phyloP scores from a whole-genome alignment of 2,888 invertebrate species.

The Suillia variegata region DNA sequence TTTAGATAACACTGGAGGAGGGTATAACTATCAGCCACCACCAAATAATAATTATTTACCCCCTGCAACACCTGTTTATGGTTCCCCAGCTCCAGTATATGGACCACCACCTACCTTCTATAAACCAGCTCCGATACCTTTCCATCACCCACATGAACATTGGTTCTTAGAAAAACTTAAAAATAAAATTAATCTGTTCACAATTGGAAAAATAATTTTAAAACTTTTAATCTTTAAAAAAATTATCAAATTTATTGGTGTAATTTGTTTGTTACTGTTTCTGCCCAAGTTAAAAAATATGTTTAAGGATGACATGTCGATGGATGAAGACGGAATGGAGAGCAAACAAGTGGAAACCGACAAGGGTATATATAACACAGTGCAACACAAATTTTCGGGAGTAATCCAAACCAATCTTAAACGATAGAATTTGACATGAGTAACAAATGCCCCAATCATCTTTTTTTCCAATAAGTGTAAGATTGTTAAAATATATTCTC shows the following conservation, averaged over 20 bases:
- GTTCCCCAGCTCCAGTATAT: slow-evolving; percentile 61
- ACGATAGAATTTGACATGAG: slow-evolving; percentile 12
- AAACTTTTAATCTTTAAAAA: slow-evolving; percentile 82
- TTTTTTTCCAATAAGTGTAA: slow-evolving; percentile 19
- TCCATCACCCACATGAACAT: slow-evolving; percentile 46
- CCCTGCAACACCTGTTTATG: slow-evolving; percentile 56
- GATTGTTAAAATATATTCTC: slow-evolving; percentile 12
- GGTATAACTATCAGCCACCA: slow-evolving; percentile 44
- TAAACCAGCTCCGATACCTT: slow-evolving; percentile 36
- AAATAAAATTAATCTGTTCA: slow-evolving; percentile 73
- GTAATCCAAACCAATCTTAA: slow-evolving; percentile 10
- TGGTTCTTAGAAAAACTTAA: slow-evolving; percentile 70
- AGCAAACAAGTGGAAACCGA: slow-evolving; percentile 45
- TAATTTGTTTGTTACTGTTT: slow-evolving; percentile 76
- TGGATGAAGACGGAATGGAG: slow-evolving; percentile 46
- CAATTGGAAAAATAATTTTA: slow-evolving; percentile 74
- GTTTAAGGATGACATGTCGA: slow-evolving; percentile 42
- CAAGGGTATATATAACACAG: slow-evolving; percentile 48
- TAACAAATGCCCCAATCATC: slow-evolving; percentile 5
- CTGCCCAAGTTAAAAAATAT: slow-evolving; percentile 69
- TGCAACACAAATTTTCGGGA: not conserved
- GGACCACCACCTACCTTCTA: slow-evolving; percentile 31
- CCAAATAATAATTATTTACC: slow-evolving; percentile 44
- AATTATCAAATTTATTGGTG: slow-evolving; percentile 78
- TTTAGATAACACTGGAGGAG: slow-evolving; percentile 29